Evolutionary conservation across 1,140 invertebrate genomes (phyloP).

Genomic region (Trichogramma pretiosum): DNA sequence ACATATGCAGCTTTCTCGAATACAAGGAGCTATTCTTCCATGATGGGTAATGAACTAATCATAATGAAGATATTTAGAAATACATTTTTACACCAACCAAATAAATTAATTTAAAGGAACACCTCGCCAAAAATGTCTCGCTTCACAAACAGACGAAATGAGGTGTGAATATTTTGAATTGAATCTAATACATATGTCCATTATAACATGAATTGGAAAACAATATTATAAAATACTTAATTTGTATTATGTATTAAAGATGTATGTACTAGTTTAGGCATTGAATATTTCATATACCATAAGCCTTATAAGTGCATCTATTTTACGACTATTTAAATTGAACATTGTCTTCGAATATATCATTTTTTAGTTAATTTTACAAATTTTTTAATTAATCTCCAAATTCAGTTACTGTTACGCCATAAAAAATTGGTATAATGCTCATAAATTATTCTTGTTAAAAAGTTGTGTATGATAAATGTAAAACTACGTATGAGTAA

Average conservation of each 20-base stretch:
- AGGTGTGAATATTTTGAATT: slow-evolving; percentile 13
- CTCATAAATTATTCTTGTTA: slow-evolving; percentile 19
- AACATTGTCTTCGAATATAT: slow-evolving; percentile 4
- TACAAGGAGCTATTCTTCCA: not conserved
- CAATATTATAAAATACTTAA: slow-evolving; percentile 17
- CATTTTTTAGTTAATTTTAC: slow-evolving; percentile 8
- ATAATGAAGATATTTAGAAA: too few species aligned
- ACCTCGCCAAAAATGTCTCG: slow-evolving; percentile 2
- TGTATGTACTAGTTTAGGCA: slow-evolving; percentile 17
- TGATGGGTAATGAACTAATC: slow-evolving; percentile 13
- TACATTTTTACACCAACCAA: too few species aligned
- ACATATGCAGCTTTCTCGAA: slow-evolving; percentile 4
- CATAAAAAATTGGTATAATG: slow-evolving; percentile 10
- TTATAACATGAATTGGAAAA: slow-evolving; percentile 4
- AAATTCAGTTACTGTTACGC: slow-evolving; percentile 3
- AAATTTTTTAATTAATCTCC: slow-evolving; percentile 8
- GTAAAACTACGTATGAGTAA: slow-evolving; percentile 15
- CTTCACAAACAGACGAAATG: slow-evolving; percentile 6
- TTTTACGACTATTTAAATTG: slow-evolving; percentile 14
- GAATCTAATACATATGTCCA: slow-evolving; percentile 2
- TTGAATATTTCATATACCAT: slow-evolving; percentile 16
- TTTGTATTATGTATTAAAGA: slow-evolving; percentile 19
- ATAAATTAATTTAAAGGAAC: slow-evolving; percentile 11
- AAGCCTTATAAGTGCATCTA: slow-evolving; percentile 10
- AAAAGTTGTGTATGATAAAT: slow-evolving; percentile 17